Base-by-base conservation (phyloP, 1,140 invertebrate genomes). In the Scylla paramamosain region DNA sequence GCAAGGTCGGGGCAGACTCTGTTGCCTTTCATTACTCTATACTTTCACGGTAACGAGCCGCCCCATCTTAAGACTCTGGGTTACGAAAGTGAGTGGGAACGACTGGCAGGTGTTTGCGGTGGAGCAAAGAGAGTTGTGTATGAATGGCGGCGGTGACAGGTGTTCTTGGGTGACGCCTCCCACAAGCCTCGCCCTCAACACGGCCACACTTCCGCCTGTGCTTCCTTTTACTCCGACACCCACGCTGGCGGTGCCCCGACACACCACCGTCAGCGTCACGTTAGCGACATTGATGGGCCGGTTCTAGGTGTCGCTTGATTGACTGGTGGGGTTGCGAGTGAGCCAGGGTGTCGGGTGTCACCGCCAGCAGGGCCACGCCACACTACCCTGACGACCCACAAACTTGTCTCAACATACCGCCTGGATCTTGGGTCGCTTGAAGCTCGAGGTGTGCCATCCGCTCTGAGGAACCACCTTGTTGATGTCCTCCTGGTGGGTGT, bases 401-500 rank as follows among this genome's bases (percentile, higher is more conserved):
- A 89, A 95, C 7, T n/a, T 31, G 12, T 77, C 12, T 12, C 39
- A 28, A 96, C 95, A 10, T 96, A 96, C 95, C 96, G 95, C 94
- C 28, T 95, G 94, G 59, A 96, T 95, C 82, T 94, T 96, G 25
- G 94, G 94, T 25, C 94, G 91, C 77, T 96, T 96, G 39, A 96
- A 31, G 39, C 67, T 93, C n/a, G 92, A 83, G 45, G 59, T 91
- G 77, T 96, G 92, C 95, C 96, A 96, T 88, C 96, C 96, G 86
- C 96, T 96, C 91, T 96, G 95, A 14, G 93, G 92, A 20, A 93
- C 67, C 46, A 96, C 91, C 31, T 96, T 96, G 52, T 96, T 96
- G 93, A 96, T 95, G 39, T 96, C 96, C 94, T 96, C 96, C 52
- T 96, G 95, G 52, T 96, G 96, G 28, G 96, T 95, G 92, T 93